phyloP scores from a whole-genome alignment of 1,140 invertebrate species.

The Drosophila oshimai region DNA sequence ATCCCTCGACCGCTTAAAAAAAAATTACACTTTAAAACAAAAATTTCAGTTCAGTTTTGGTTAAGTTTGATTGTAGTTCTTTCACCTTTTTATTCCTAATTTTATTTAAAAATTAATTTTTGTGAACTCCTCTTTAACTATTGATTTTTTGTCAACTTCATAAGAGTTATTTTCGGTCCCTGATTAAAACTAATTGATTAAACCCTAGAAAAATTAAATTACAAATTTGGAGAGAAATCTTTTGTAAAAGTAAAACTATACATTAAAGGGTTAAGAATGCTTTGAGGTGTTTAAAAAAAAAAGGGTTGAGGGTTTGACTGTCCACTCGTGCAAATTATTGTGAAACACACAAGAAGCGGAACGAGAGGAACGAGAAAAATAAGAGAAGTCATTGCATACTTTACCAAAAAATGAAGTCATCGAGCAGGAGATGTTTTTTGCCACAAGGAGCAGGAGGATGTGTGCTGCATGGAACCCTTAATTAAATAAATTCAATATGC shows the following conservation, averaged over 20 bases:
- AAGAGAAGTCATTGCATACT: slow-evolving; percentile 59
- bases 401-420: slow-evolving; percentile 74
- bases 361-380: neutral
- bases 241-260: no score
- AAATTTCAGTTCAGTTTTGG: slow-evolving; percentile 36
- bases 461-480: slow-evolving; percentile 72
- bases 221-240: no score
- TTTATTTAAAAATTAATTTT: no score
- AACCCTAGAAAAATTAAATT: no score
- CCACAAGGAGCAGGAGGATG: slow-evolving; percentile 4
- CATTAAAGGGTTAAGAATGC: neutral
- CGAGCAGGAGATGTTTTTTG: slow-evolving; percentile 26
- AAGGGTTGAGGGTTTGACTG: slow-evolving; percentile 8
- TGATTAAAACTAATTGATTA: no score
- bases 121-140: no score
- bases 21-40: neutral
- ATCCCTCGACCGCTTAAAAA: neutral
- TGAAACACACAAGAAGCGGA: slow-evolving; percentile 58
- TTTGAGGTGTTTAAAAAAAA: neutral
- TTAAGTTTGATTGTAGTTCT: slow-evolving; percentile 11
- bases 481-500: slow-evolving; percentile 82
- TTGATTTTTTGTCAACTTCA: no score
- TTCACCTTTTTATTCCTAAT: neutral
- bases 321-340: slow-evolving; percentile 78
- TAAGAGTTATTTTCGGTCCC: no score